Percentiles rank a stretch among this genome's conserved stretches.
Evolutionary conservation across 2,113 vertebrate species (phyloP).

Genomic region (Gasterosteus nipponicus): DNA sequence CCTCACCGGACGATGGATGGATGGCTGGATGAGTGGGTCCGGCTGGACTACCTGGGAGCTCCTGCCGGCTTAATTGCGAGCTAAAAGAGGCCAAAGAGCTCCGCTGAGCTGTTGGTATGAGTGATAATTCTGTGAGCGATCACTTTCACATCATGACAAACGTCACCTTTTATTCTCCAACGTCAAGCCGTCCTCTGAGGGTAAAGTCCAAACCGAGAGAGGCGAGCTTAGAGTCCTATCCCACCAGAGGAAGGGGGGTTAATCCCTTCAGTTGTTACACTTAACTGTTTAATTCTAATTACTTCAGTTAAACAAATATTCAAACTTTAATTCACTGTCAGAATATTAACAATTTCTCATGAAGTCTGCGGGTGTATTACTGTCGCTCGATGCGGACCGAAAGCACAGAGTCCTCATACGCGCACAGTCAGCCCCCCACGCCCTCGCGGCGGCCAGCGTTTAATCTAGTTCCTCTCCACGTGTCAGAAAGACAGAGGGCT

Average conservation of each 20-base stretch:
- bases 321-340: slow-evolving; percentile 31
- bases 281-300: too few relatives aligned
- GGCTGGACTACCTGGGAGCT: too few relatives aligned
- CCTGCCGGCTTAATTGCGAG: too few relatives aligned
- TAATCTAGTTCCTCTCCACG: slow-evolving; percentile 76
- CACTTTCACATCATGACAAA: neutral
- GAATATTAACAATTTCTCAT: slow-evolving; percentile 28
- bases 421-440: slow-evolving; percentile 27
- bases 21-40: too few relatives aligned
- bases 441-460: slow-evolving; percentile 57
- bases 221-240: too few relatives aligned
- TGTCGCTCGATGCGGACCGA: slow-evolving; percentile 23
- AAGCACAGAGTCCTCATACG: slow-evolving; percentile 41
- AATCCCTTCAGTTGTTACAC: too few relatives aligned
- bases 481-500: slow-evolving; percentile 75
- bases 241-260: too few relatives aligned
- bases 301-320: neutral
- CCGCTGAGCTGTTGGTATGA: neutral
- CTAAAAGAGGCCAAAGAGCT: neutral
- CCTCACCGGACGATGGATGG: neutral
- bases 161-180: too few relatives aligned
- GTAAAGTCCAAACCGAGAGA: too few relatives aligned
- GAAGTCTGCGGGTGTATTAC: slow-evolving; percentile 15
- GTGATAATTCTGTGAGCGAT: neutral
- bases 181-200: too few relatives aligned